A percentile compares a stretch with the other conserved stretches of the same genome.
These are phyloP conservation scores for Phylloscopus trochilus DNA, from an alignment of 2,113 vertebrate species.

Conservation along the genomic window DNA sequence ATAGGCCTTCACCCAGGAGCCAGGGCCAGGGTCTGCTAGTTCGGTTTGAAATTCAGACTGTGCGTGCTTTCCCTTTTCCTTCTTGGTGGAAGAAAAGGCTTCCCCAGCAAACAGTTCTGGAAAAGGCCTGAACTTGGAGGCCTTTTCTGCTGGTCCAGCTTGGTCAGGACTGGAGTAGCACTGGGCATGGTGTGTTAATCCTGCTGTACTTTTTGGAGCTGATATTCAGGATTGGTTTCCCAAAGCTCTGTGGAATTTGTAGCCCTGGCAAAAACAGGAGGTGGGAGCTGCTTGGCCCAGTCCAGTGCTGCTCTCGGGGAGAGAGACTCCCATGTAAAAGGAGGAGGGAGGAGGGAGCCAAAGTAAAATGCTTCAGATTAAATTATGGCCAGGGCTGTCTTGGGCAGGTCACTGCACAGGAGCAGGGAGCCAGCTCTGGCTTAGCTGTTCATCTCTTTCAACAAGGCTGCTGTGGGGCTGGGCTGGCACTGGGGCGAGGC, in stretches of 20 bases:
- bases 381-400: not conserved
- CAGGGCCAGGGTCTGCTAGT: not conserved
- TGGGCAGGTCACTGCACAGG: not conserved
- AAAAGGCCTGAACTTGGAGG: not conserved
- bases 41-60: not conserved
- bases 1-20: not conserved
- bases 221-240: not conserved
- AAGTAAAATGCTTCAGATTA: not conserved
- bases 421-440: constrained; percentile 4
- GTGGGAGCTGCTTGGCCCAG: not conserved
- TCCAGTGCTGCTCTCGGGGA: not conserved
- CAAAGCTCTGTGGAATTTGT: not conserved
- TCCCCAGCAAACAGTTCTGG: not conserved
- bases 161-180: not conserved
- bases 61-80: not conserved
- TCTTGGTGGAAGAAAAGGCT: not conserved
- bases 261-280: not conserved
- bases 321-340: not conserved
- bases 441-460: constrained; percentile 34
- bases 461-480: not conserved
- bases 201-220: not conserved
- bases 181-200: not conserved
- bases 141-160: not conserved
- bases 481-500: not conserved
- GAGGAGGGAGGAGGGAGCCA: not conserved